Conservation (phyloP, 1,140 invertebrate genomes). For the Drosophila orena region DNA sequence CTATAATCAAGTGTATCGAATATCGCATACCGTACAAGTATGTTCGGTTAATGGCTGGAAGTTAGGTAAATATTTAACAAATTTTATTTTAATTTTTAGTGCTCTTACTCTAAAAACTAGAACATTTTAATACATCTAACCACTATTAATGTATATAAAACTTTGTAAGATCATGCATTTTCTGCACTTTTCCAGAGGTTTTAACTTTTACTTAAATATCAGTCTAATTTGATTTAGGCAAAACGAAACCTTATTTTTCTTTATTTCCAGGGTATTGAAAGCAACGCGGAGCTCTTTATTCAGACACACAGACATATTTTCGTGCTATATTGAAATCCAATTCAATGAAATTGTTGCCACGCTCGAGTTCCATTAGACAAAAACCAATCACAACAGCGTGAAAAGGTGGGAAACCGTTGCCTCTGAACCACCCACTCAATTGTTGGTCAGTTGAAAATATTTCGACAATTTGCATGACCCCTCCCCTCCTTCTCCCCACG, state of each 20-base stretch:
- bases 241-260: too few relatives aligned
- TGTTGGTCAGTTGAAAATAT: slow-evolving; percentile 82
- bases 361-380: slow-evolving; percentile 84
- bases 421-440: slow-evolving; percentile 60
- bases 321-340: slow-evolving; percentile 81
- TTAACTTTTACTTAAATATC: too few relatives aligned
- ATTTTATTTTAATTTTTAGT: not conserved
- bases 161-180: too few relatives aligned
- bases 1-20: not conserved
- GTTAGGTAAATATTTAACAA: too few relatives aligned
- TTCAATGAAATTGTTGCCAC: slow-evolving; percentile 80
- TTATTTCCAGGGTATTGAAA: slow-evolving; percentile 6
- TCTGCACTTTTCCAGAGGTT: too few relatives aligned
- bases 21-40: not conserved
- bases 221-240: too few relatives aligned
- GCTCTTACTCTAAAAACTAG: too few relatives aligned
- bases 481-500: not conserved
- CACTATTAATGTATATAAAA: too few relatives aligned
- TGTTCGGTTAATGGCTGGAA: too few relatives aligned
- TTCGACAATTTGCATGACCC: slow-evolving; percentile 79
- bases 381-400: slow-evolving; percentile 79
- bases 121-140: too few relatives aligned
- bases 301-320: slow-evolving; percentile 16
- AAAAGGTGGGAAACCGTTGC: slow-evolving; percentile 37
- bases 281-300: slow-evolving; percentile 51